phyloP scores from a whole-genome alignment of 53 echinoderm and acorn worm genomes.

The Arbacia lixula region DNA sequence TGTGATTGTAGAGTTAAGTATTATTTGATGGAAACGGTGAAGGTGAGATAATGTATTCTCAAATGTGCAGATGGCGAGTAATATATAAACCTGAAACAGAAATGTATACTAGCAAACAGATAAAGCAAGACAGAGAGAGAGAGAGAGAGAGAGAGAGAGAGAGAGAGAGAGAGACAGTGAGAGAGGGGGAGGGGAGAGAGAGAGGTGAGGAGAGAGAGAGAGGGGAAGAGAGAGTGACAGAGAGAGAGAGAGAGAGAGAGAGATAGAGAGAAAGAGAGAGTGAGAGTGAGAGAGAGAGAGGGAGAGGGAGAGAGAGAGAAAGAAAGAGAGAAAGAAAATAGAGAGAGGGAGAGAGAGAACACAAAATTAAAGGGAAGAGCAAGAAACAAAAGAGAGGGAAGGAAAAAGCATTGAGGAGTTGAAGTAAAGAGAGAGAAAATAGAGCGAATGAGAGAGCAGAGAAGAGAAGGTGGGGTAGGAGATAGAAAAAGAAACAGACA shows the following conservation, averaged over 20 bases:
- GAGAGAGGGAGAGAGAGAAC: too few relatives aligned
- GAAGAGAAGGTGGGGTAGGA: not conserved
- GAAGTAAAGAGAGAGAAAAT: not conserved
- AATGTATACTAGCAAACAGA: too few relatives aligned
- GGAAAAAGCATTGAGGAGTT: not conserved
- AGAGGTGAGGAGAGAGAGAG: not conserved
- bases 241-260: not conserved
- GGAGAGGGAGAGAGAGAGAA: not conserved
- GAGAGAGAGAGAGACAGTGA: not conserved
- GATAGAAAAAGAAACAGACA: not conserved
- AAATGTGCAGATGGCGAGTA: too few relatives aligned
- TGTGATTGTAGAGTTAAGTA: too few relatives aligned
- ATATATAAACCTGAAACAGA: too few relatives aligned
- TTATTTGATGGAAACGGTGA: not conserved
- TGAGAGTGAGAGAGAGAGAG: not conserved
- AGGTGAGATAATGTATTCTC: not conserved
- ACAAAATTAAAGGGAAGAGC: not conserved
- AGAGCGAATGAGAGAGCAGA: not conserved
- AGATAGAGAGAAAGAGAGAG: not conserved
- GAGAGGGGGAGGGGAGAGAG: not conserved
- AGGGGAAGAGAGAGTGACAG: not conserved
- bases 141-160: not conserved
- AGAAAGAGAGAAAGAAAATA: not conserved
- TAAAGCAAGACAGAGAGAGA: not conserved
- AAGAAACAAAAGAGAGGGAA: not conserved